phyloP scores from a whole-genome alignment of 2,113 vertebrate species.

The Megaceryle torquata region DNA sequence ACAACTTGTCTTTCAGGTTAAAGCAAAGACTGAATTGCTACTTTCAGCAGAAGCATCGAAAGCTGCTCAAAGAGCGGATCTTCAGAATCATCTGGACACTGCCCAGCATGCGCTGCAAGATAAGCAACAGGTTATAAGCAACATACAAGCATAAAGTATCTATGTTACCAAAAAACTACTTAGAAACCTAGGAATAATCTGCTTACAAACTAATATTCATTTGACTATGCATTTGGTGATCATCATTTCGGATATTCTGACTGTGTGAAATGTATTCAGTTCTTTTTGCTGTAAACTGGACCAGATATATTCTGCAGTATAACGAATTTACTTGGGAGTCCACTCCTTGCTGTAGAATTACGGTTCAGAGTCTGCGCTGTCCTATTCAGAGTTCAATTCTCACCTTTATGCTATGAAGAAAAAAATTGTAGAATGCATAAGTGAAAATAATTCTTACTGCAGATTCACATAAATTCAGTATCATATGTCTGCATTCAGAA shows the following conservation, averaged over 20 bases:
- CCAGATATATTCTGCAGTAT: not conserved
- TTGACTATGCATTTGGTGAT: not conserved
- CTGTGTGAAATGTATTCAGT: not conserved
- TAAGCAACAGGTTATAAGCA: constrained; percentile 89
- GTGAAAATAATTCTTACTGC: not conserved
- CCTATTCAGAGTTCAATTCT: not conserved
- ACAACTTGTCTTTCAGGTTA: constrained; percentile 80
- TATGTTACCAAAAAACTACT: not conserved
- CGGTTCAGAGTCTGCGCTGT: not conserved
- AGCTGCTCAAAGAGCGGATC: constrained; percentile 90
- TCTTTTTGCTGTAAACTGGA: not conserved
- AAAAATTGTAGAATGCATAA: not conserved
- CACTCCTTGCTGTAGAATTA: not conserved
- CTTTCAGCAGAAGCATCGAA: constrained; percentile 94
- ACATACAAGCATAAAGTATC: not conserved
- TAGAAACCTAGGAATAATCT: not conserved
- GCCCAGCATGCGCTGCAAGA: constrained; percentile 95
- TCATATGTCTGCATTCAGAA: not conserved
- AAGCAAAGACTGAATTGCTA: constrained; percentile 95
- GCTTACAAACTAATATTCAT: not conserved
- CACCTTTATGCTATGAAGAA: not conserved
- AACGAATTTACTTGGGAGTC: not conserved
- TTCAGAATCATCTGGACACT: constrained; percentile 94
- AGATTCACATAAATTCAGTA: not conserved
- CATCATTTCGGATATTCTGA: not conserved